phyloP scores from a whole-genome alignment of 2,888 invertebrate species.

The Pandemis corylana region DNA sequence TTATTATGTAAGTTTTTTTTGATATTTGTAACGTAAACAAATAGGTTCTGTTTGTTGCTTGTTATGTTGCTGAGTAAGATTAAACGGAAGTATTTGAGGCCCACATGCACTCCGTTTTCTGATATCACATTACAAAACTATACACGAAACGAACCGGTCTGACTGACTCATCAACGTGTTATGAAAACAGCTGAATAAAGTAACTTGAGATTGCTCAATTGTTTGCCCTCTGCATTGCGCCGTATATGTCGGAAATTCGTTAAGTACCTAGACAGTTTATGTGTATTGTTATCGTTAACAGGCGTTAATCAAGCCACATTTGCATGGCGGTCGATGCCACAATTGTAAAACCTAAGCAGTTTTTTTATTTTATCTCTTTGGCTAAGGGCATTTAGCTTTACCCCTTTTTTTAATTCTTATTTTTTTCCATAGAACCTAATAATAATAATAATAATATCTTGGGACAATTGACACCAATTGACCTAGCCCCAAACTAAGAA shows the following conservation, averaged over 20 bases:
- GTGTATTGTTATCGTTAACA: background rate
- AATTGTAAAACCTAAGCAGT: background rate
- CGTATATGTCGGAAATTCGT: background rate
- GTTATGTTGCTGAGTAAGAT: background rate
- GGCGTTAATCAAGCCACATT: background rate
- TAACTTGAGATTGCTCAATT: constrained; percentile 32
- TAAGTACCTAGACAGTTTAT: background rate
- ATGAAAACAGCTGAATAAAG: constrained; percentile 36
- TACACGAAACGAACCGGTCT: constrained; percentile 24
- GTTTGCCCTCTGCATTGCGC: constrained; percentile 7
- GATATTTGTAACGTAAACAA: background rate
- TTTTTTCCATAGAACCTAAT: too few species aligned
- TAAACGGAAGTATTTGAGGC: constrained; percentile 4
- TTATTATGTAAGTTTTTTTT: too few species aligned
- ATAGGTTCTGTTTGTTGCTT: background rate
- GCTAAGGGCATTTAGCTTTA: too few species aligned
- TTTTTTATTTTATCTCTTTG: background rate
- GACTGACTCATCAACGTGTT: constrained; percentile 36
- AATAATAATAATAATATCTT: too few species aligned
- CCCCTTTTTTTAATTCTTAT: too few species aligned
- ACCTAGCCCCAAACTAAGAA: too few species aligned
- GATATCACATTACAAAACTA: constrained; percentile 17
- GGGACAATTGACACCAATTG: too few species aligned
- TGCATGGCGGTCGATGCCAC: background rate
- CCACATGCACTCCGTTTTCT: constrained; percentile 4